These are phyloP conservation scores for Palloptera scutellata DNA, from an alignment of 2,888 invertebrate species.

Conservation along the genomic window DNA sequence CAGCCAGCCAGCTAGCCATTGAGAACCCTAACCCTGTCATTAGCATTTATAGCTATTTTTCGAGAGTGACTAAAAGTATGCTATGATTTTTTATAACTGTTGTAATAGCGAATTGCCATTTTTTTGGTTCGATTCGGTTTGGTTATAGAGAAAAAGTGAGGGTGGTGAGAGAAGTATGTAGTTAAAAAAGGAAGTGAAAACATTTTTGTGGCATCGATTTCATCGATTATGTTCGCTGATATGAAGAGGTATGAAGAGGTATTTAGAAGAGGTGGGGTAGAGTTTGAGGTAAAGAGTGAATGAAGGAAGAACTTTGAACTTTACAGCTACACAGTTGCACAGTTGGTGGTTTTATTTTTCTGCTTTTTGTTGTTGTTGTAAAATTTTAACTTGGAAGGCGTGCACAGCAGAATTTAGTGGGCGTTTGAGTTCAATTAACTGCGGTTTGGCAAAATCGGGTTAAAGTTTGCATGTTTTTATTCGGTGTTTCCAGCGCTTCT, in stretches of 20 bases:
- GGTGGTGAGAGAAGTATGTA: background rate
- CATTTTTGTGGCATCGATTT: constrained; percentile 32
- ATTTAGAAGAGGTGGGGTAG: background rate
- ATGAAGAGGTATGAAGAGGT: too few species aligned
- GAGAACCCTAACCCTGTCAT: constrained; percentile 3
- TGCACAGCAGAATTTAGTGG: constrained; percentile 10
- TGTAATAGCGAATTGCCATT: background rate
- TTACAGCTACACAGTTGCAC: too few species aligned
- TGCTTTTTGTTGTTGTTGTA: too few species aligned
- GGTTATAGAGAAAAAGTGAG: background rate
- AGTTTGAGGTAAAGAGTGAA: too few species aligned
- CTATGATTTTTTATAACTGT: background rate
- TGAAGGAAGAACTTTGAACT: too few species aligned
- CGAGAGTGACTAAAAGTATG: constrained; percentile 14
- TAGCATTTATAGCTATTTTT: constrained; percentile 7
- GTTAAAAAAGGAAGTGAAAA: constrained; percentile 4
- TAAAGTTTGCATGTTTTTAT: constrained; percentile 23
- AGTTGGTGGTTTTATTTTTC: too few species aligned
- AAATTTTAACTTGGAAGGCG: background rate
- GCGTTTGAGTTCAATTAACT: constrained; percentile 24
- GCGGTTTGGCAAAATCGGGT: constrained; percentile 9
- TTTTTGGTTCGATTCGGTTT: background rate
- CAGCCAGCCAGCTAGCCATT: background rate
- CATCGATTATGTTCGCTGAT: constrained; percentile 21
- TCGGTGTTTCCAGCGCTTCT: background rate